These are phyloP conservation scores for Hippocampus mohnikei DNA, from an alignment of 2,113 vertebrate species.

Conservation along the genomic window DNA sequence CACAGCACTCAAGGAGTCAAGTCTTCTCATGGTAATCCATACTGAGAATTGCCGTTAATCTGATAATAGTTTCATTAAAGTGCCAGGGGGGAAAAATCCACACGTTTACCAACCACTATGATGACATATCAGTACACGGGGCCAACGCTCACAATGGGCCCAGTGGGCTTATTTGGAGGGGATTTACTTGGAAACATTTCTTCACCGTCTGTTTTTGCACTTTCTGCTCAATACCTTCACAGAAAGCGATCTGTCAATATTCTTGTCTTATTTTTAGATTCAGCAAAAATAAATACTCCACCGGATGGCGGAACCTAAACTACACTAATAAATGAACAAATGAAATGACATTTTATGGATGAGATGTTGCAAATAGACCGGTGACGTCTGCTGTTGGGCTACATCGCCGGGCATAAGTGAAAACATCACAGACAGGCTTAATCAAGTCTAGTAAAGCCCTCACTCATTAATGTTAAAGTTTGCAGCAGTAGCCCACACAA, in stretches of 20 bases:
- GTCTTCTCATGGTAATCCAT: not conserved
- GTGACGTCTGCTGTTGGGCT: too few relatives aligned
- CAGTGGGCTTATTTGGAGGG: constrained; percentile 26
- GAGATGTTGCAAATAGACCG: too few relatives aligned
- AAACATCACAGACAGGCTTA: constrained; percentile 5
- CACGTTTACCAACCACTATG: constrained; percentile 33
- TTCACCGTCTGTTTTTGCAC: constrained; percentile 51
- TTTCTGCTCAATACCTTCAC: constrained; percentile 19
- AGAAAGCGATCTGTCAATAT: not conserved
- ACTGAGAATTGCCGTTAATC: constrained; percentile 23
- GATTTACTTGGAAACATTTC: constrained; percentile 28
- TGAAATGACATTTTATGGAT: too few relatives aligned
- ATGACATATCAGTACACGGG: constrained; percentile 52
- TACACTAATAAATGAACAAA: too few relatives aligned
- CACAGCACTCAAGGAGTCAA: not conserved
- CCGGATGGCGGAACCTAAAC: too few relatives aligned
- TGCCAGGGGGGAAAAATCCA: constrained; percentile 10
- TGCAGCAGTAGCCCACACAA: constrained; percentile 53
- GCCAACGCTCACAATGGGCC: constrained; percentile 22
- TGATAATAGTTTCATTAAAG: constrained; percentile 34
- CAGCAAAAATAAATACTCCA: too few relatives aligned
- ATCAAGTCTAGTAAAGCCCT: not conserved
- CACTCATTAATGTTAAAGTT: not conserved
- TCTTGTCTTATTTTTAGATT: not conserved
- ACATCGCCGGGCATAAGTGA: not conserved